phyloP scores from a whole-genome alignment of 2,797 vertebrate species.

The Arctocebus calabarensis region DNA sequence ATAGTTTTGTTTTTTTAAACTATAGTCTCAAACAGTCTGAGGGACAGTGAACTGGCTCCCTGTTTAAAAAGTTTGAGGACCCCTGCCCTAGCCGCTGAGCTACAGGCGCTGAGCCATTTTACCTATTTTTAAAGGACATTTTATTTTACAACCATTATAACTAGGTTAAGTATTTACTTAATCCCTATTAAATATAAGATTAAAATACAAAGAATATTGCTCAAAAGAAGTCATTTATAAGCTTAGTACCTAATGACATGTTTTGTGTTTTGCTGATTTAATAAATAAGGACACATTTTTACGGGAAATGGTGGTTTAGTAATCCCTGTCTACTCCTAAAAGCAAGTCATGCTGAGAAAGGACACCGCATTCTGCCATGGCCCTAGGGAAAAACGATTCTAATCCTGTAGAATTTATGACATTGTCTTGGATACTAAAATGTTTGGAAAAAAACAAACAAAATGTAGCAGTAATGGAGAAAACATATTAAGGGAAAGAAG shows the following conservation, averaged over 20 bases:
- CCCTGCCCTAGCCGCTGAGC: too few species aligned
- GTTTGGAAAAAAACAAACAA: too few species aligned
- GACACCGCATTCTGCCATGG: not conserved
- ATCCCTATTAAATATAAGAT: not conserved
- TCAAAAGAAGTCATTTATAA: not conserved
- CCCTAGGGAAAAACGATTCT: not conserved
- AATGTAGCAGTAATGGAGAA: too few species aligned
- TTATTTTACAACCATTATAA: not conserved
- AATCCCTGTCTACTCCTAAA: not conserved
- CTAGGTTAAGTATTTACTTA: not conserved
- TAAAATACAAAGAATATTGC: not conserved
- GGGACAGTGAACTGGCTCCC: too few species aligned
- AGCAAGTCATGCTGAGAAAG: not conserved
- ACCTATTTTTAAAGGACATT: constrained; percentile 27
- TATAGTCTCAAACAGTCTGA: too few species aligned
- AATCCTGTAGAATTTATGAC: not conserved
- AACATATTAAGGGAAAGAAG: too few species aligned
- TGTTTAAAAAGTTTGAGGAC: too few species aligned
- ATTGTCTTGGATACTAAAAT: not conserved
- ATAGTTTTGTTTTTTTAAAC: too few species aligned
- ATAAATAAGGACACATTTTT: not conserved
- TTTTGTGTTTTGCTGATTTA: not conserved
- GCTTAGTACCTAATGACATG: not conserved
- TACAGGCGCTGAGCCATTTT: not conserved
- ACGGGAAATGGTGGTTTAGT: not conserved